Base-by-base conservation (phyloP, 2,113 vertebrate species). In the Ginglymostoma cirratum region DNA sequence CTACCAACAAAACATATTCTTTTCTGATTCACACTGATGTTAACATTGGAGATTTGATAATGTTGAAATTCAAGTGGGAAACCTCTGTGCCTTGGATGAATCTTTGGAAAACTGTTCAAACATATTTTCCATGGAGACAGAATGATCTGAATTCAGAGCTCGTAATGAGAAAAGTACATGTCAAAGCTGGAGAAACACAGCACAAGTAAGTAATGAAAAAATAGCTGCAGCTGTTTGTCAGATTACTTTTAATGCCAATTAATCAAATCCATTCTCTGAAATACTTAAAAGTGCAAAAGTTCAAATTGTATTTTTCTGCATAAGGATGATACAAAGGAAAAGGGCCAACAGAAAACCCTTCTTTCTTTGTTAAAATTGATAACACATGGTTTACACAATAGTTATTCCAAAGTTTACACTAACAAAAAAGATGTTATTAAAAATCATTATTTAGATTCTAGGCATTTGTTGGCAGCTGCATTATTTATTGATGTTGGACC, bases 161-260 rank as follows among this genome's bases (percentile, higher is more conserved):
- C 30, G 96, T 96, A 34, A 96, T 99, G 61, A 98, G 98, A 96
- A 97, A 96, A 95, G 97, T 99, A 96, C 97, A 96, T 95, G 96
- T 98, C 96, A 99, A 98, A 97, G 98, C 98, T n/a, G 99, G 99
- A 27, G 98, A 99, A 96, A 99, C 98, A 0, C 99, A 99, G 96
- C 96, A 98, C 92, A 99, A 98, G 98, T 98, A 98, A 97, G 97
- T 97, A 42, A 19, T 69, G 55, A 24, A 27, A 67, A 67, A 72
- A 76, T n/a, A 8, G 10, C 23, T 67, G 67, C 86, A 76, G n/a
- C 42, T n/a, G 65, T 66, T 66, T 48, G 85, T 87, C 85, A 87
- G 85, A 87, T 87, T 87, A 87, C 48, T 52, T 48, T 87, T n/a
- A 66, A 61, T 61, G 30, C 5, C 34, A 93, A 66, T 17, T 23